These are phyloP conservation scores for Torymus aiolomorphi DNA, from an alignment of 2,888 invertebrate genomes.

Conservation along the genomic window DNA sequence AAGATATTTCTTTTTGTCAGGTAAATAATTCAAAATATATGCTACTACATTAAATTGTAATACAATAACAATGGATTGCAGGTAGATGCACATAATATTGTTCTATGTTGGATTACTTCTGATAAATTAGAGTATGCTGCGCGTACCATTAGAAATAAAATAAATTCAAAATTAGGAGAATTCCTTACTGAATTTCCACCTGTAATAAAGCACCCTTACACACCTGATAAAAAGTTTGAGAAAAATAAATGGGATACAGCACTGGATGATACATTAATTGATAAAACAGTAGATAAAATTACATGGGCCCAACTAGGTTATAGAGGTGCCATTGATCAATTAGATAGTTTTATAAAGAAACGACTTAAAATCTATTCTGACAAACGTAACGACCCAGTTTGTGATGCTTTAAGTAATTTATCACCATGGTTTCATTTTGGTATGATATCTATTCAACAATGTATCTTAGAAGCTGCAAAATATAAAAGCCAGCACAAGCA, in stretches of 20 bases:
- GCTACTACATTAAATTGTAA: not conserved
- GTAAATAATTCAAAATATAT: conserved; percentile 67
- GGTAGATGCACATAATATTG: conserved; percentile 94
- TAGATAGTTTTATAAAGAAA: conserved; percentile 83
- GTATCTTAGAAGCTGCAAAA: conserved; percentile 84
- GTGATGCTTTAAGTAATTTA: conserved; percentile 85
- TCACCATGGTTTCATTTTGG: conserved; percentile 97
- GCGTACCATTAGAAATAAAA: conserved; percentile 90
- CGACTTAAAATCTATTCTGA: conserved; percentile 82
- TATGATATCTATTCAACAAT: conserved; percentile 89
- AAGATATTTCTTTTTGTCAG: conserved; percentile 87
- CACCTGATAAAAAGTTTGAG: conserved; percentile 69
- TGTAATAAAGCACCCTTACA: conserved; percentile 82
- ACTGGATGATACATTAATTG: conserved; percentile 81
- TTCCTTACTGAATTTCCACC: conserved; percentile 90
- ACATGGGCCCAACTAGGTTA: conserved; percentile 89
- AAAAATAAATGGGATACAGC: conserved; percentile 84
- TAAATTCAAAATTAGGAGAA: conserved; percentile 84
- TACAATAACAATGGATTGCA: conserved; percentile 63
- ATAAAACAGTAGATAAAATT: conserved; percentile 84
- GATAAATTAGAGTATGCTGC: conserved; percentile 93
- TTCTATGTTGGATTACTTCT: conserved; percentile 92
- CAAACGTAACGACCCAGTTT: conserved; percentile 89
- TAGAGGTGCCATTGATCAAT: conserved; percentile 80
- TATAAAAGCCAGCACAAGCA: conserved; percentile 80